phyloP scores from a whole-genome alignment of 2,113 vertebrate species.

The Myrmecophaga tridactyla region DNA sequence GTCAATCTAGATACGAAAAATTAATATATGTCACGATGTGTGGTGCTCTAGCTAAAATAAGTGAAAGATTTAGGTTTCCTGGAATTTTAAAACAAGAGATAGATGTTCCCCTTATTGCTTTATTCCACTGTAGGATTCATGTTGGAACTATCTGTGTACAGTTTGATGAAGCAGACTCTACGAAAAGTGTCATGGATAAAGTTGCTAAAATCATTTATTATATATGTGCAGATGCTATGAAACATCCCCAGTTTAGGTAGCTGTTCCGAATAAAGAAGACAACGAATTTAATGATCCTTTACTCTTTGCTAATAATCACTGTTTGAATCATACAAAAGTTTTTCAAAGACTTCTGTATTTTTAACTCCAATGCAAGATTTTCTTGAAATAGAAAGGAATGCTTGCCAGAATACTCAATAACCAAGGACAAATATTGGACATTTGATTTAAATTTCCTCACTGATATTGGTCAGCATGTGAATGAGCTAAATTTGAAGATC shows the following conservation, averaged over 20 bases:
- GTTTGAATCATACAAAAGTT: background rate
- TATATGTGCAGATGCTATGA: background rate
- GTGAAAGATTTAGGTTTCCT: slow-evolving; percentile 46
- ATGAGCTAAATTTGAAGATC: background rate
- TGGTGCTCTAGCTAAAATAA: slow-evolving; percentile 36
- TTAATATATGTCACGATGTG: slow-evolving; percentile 26
- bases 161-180: slow-evolving; percentile 38
- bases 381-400: background rate
- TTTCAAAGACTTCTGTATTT: background rate
- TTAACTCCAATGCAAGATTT: slow-evolving; percentile 26
- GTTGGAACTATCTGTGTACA: slow-evolving; percentile 51
- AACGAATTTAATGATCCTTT: background rate
- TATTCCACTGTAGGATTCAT: background rate
- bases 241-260: background rate
- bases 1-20: slow-evolving; percentile 3
- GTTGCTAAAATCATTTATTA: background rate
- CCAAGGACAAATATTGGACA: background rate
- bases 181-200: background rate
- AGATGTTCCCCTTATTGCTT: slow-evolving; percentile 43
- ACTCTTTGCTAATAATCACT: background rate
- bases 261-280: background rate
- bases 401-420: slow-evolving; percentile 3
- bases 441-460: background rate
- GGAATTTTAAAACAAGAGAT: slow-evolving; percentile 60
- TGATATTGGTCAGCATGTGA: background rate